Evolutionary conservation across 2,113 vertebrate species (phyloP).

Genomic region (Hydrochoerus hydrochaeris): DNA sequence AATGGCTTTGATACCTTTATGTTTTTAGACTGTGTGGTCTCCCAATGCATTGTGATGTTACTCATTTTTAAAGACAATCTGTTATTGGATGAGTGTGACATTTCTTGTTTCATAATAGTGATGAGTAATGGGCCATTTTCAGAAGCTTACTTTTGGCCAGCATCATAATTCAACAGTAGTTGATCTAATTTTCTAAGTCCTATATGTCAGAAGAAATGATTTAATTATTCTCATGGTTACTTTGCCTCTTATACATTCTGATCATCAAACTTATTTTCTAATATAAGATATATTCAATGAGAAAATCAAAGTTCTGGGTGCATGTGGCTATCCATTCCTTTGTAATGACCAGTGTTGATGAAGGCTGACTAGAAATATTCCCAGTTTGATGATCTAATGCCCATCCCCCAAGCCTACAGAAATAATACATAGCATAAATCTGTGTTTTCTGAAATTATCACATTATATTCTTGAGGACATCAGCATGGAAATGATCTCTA

Average conservation of each 20-base stretch:
- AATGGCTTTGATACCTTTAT: neutral
- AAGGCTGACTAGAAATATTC: constrained; percentile 55
- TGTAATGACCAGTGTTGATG: constrained; percentile 61
- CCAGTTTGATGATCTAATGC: constrained; percentile 54
- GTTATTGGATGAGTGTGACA: neutral
- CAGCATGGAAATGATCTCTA: constrained; percentile 81
- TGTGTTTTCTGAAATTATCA: constrained; percentile 77
- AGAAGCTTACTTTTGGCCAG: constrained; percentile 26
- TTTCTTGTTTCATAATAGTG: constrained; percentile 38
- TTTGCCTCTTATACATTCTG: constrained; percentile 56
- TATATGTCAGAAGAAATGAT: constrained; percentile 42
- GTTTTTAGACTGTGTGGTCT: neutral
- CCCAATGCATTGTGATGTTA: neutral
- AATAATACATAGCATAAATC: constrained; percentile 68
- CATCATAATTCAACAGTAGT: constrained; percentile 50
- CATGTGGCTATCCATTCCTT: constrained; percentile 52
- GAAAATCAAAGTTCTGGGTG: constrained; percentile 44
- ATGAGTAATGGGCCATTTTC: constrained; percentile 58
- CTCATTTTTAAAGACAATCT: neutral
- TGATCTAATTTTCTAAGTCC: constrained; percentile 58
- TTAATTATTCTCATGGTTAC: constrained; percentile 60
- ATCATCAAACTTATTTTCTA: constrained; percentile 49
- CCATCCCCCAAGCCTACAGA: constrained; percentile 65
- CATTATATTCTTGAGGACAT: constrained; percentile 75
- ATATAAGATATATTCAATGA: constrained; percentile 25